Evolutionary conservation across 2,797 vertebrate genomes (phyloP).

Genomic region (Champsocephalus esox): DNA sequence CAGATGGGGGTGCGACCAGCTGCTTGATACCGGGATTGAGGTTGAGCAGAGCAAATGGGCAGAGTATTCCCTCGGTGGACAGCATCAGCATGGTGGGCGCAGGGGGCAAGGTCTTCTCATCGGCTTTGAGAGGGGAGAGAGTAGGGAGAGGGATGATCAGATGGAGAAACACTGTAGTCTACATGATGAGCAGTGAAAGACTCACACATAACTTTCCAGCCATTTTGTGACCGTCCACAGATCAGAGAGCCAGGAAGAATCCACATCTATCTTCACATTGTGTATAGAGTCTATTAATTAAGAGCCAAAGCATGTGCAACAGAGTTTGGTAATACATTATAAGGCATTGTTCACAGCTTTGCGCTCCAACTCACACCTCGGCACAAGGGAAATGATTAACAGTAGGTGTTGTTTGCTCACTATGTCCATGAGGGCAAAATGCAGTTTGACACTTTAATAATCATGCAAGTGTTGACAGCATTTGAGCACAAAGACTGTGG

Average conservation of each 20-base stretch:
- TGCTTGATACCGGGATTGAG: slow-evolving; percentile 88
- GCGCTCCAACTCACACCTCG: slow-evolving; percentile 36
- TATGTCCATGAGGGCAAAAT: slow-evolving; percentile 25
- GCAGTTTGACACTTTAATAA: slow-evolving; percentile 24
- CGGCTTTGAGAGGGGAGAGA: slow-evolving; percentile 77
- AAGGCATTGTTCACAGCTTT: slow-evolving; percentile 31
- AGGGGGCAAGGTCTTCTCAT: slow-evolving; percentile 91
- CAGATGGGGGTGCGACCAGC: slow-evolving; percentile 76
- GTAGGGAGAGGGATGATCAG: background rate
- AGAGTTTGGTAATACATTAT: slow-evolving; percentile 12
- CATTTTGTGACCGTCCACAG: slow-evolving; percentile 12
- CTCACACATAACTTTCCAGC: background rate
- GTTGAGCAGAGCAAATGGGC: slow-evolving; percentile 95
- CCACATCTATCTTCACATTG: background rate
- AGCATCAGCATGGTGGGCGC: slow-evolving; percentile 93
- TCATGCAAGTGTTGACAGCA: background rate
- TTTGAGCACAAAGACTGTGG: slow-evolving; percentile 18
- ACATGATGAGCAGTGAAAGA: background rate
- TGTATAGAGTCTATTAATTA: slow-evolving; percentile 16
- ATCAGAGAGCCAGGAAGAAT: slow-evolving; percentile 10
- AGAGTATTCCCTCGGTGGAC: slow-evolving; percentile 95
- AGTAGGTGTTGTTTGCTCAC: slow-evolving; percentile 18
- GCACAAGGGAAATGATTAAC: slow-evolving; percentile 23
- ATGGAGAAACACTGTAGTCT: background rate
- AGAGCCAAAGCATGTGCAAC: slow-evolving; percentile 6